Base-by-base conservation (phyloP, 1,140 invertebrate genomes). In the Neodiprion lecontei region DNA sequence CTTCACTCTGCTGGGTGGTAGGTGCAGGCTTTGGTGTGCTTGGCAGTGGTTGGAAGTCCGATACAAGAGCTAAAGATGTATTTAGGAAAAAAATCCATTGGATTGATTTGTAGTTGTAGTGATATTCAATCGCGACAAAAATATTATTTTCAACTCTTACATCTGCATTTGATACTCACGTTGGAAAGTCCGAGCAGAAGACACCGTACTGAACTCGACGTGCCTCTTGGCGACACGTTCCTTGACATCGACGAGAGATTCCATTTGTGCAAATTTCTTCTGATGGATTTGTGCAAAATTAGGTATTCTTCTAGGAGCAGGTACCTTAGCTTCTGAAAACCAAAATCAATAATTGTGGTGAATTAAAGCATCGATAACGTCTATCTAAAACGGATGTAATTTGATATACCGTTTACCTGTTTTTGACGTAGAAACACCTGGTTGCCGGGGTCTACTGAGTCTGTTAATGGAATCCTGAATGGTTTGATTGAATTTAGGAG, bases 231-330 rank as follows among this genome's bases (percentile, higher is more conserved):
- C 7, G 88, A 89, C 76, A 85, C 86, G 61, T 88, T 89, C 83
- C 87, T 91, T 75, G 88, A 82, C 80, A 81, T 93, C 91, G 40
- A 90, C 86, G 12, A 93, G 75, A 53, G 91, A 92, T 82, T 93
- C 92, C 90, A 93, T 92, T 79, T 90, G 89, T 7, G 86, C 87
- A 77, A 92, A 92, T 68, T 90, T 89, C 78, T 89, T 90, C 77
- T 92, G 86, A 78, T 93, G 92, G 61, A 93, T 89, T 8, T 90
- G 89, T 7, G 89, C 88, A 77, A 93, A 93, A 84, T 93, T 91
- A 11, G 92, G 92, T 90, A 83, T 80, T 90, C 92, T 61, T 82
- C 89, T 81, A 83, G 85, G 66, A 9, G 77, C 74, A 50, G 71
- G 74, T 70, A 78, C 74, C 73, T 80, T 86, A 67, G 40, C n/a